These are phyloP conservation scores for Vespertilio murinus DNA, from an alignment of 2,797 vertebrate genomes.

Conservation along the genomic window DNA sequence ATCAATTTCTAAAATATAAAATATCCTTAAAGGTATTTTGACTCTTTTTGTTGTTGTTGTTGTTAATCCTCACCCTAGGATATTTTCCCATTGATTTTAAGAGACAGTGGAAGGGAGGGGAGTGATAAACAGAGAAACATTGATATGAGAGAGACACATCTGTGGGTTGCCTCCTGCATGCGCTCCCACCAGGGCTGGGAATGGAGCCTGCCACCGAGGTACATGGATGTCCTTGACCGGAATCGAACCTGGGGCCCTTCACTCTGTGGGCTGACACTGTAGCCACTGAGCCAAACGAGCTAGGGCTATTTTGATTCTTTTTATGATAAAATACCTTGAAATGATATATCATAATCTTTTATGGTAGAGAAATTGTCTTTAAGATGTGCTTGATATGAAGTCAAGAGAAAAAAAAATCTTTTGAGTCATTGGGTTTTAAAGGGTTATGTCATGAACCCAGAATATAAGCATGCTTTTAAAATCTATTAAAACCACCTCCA, in stretches of 20 bases:
- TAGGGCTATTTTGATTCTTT: background rate
- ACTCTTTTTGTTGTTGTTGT: background rate
- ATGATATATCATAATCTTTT: background rate
- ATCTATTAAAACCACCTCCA: background rate
- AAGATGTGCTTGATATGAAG: background rate
- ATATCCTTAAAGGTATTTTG: background rate
- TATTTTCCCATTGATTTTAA: too few relatives aligned
- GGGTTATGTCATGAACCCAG: background rate
- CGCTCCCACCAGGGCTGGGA: too few relatives aligned
- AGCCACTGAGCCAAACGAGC: too few relatives aligned
- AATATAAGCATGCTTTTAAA: background rate
- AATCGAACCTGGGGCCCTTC: too few relatives aligned
- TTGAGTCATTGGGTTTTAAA: background rate
- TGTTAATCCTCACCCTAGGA: too few relatives aligned
- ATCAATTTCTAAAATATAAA: background rate
- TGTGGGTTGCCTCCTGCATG: too few relatives aligned
- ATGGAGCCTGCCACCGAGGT: too few relatives aligned
- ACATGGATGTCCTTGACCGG: too few relatives aligned
- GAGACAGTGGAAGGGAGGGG: too few relatives aligned
- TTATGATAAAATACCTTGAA: background rate
- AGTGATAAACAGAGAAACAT: too few relatives aligned
- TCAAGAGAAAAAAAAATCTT: background rate
- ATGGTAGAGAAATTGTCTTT: background rate
- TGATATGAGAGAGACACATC: too few relatives aligned
- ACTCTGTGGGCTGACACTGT: too few relatives aligned